These are phyloP conservation scores for Xestobium rufovillosum DNA, from an alignment of 2,888 invertebrate species.

Conservation along the genomic window DNA sequence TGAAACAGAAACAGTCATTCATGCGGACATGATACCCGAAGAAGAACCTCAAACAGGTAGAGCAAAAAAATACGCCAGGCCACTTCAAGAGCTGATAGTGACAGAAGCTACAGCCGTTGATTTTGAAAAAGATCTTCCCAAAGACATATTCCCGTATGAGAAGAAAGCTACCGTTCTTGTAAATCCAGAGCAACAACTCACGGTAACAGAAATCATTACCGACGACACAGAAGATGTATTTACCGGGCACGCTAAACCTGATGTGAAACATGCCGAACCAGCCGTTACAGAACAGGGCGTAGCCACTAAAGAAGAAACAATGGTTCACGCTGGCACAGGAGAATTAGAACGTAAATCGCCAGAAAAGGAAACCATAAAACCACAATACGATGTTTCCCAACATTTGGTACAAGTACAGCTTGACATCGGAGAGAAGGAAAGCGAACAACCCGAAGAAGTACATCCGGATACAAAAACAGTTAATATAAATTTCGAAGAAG, in stretches of 20 bases:
- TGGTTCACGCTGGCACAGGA: constrained; percentile 42
- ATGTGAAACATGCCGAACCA: constrained; percentile 47
- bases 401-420: constrained; percentile 44
- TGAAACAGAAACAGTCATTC: constrained; percentile 43
- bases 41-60: constrained; percentile 40
- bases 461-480: constrained; percentile 50
- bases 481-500: constrained; percentile 48
- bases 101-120: constrained; percentile 51
- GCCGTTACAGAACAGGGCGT: constrained; percentile 48
- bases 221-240: constrained; percentile 48
- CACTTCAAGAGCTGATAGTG: constrained; percentile 48
- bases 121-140: constrained; percentile 41
- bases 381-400: constrained; percentile 43
- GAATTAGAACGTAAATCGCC: constrained; percentile 42
- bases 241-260: constrained; percentile 37
- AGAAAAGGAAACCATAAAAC: constrained; percentile 40
- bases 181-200: constrained; percentile 52
- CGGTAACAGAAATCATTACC: constrained; percentile 51
- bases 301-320: constrained; percentile 45
- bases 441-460: constrained; percentile 39
- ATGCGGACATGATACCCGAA: constrained; percentile 42
- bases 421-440: constrained; percentile 48
- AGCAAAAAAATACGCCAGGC: constrained; percentile 45
- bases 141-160: constrained; percentile 49
- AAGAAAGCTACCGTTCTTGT: constrained; percentile 49